Evolutionary conservation across 2,888 invertebrate genomes (phyloP).

Genomic region (Onthophagus sagittarius): DNA sequence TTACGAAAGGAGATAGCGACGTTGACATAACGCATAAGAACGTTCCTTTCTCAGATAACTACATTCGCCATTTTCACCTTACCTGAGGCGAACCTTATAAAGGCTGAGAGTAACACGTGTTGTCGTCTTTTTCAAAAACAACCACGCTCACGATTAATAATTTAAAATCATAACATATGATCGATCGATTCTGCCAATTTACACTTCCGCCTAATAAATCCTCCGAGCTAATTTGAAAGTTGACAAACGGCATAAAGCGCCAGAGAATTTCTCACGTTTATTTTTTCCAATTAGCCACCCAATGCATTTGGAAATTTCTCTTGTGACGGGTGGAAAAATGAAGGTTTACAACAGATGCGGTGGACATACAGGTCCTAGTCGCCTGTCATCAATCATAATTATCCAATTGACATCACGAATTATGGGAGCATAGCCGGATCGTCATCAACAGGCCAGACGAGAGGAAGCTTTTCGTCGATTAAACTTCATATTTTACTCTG

Average conservation of each 20-base stretch:
- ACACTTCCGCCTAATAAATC: neutral
- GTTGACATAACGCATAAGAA: neutral
- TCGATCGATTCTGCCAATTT: neutral
- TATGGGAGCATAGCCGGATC: constrained; percentile 9
- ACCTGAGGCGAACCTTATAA: neutral
- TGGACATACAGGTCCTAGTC: neutral
- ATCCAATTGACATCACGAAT: constrained; percentile 23
- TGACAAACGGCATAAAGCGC: neutral
- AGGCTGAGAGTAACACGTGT: neutral
- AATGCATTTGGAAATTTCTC: neutral
- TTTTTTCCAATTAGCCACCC: neutral
- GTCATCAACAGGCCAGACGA: neutral
- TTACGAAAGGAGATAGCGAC: neutral
- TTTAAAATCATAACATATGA: neutral
- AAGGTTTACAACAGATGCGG: neutral
- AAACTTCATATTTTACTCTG: neutral
- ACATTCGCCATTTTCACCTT: neutral
- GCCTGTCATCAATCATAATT: constrained; percentile 24
- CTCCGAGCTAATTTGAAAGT: neutral
- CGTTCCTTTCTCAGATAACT: neutral
- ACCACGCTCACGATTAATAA: neutral
- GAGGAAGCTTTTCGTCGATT: neutral
- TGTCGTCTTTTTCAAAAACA: neutral
- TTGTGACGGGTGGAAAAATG: constrained; percentile 3
- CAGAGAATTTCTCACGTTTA: neutral